phyloP scores from a whole-genome alignment of 2,888 invertebrate genomes.

The Girardia tigrina region DNA sequence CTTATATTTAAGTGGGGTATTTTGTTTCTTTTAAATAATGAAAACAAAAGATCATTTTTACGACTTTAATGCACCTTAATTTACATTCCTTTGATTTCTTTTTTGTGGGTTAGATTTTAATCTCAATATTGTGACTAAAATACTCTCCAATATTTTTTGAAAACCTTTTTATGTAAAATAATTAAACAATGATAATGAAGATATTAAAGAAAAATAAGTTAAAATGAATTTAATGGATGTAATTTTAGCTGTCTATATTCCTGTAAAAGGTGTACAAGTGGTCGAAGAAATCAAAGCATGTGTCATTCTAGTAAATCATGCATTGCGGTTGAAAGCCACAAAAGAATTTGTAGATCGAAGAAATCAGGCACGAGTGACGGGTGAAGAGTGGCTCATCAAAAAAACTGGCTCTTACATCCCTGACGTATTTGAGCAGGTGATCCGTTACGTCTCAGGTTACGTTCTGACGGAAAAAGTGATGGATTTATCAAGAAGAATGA shows the following conservation, averaged over 20 bases:
- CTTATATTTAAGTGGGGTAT: too few relatives aligned
- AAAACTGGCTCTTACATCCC: conserved; percentile 53
- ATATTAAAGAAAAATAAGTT: too few relatives aligned
- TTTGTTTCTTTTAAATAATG: too few relatives aligned
- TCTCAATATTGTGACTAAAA: too few relatives aligned
- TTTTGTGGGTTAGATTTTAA: too few relatives aligned
- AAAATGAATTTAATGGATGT: too few relatives aligned
- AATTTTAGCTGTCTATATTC: conserved; percentile 51
- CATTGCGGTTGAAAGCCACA: conserved; percentile 50
- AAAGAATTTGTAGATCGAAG: conserved; percentile 50
- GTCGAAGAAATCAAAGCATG: conserved; percentile 50
- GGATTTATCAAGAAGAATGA: neutral
- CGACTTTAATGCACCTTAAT: too few relatives aligned
- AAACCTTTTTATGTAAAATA: too few relatives aligned
- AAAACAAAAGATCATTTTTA: too few relatives aligned
- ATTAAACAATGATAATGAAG: too few relatives aligned
- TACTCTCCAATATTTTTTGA: too few relatives aligned
- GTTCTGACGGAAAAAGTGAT: conserved; percentile 53
- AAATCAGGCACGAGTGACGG: conserved; percentile 42
- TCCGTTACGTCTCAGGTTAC: conserved; percentile 51
- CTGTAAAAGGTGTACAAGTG: conserved; percentile 52
- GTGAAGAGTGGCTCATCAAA: conserved; percentile 53
- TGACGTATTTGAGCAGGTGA: conserved; percentile 53
- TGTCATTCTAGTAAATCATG: conserved; percentile 52
- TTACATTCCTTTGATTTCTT: too few relatives aligned